phyloP scores from a whole-genome alignment of 2,113 vertebrate genomes.

The Ceyx margarethae region DNA sequence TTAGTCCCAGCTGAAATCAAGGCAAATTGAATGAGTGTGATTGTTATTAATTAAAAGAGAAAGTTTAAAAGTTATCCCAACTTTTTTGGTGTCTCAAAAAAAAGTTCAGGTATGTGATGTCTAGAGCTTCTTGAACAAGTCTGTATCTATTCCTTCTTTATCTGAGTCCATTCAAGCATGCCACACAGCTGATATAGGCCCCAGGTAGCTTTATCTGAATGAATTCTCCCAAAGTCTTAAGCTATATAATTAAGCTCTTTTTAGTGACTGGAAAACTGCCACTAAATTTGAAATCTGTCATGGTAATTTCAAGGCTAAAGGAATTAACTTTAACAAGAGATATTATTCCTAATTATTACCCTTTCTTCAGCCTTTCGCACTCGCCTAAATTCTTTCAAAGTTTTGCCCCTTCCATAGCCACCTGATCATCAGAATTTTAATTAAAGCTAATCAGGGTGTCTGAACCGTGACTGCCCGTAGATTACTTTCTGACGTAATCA shows the following conservation, averaged over 20 bases:
- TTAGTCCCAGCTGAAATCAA: constrained; percentile 53
- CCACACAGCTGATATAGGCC: background rate
- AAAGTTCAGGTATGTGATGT: background rate
- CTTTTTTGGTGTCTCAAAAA: background rate
- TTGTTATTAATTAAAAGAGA: constrained; percentile 29
- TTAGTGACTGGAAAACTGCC: constrained; percentile 41
- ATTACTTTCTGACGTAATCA: constrained; percentile 1
- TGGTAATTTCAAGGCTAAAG: constrained; percentile 53
- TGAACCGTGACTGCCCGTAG: background rate
- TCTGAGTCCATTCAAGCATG: background rate
- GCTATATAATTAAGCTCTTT: constrained; percentile 36
- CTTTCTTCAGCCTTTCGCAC: constrained; percentile 2
- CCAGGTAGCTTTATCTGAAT: constrained; percentile 18
- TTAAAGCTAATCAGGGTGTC: constrained; percentile 20
- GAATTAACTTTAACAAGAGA: constrained; percentile 50
- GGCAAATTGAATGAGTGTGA: constrained; percentile 8
- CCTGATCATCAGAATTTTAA: constrained; percentile 47
- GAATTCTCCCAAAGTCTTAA: background rate
- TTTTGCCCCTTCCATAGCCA: constrained; percentile 1
- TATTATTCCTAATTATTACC: constrained; percentile 29
- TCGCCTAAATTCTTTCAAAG: constrained; percentile 25
- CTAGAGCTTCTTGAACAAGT: background rate
- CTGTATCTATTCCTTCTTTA: background rate
- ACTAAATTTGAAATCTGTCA: constrained; percentile 59
- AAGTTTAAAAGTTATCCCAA: constrained; percentile 9